Conservation (phyloP, 1,140 invertebrate genomes). For the Telenomus remus region DNA sequence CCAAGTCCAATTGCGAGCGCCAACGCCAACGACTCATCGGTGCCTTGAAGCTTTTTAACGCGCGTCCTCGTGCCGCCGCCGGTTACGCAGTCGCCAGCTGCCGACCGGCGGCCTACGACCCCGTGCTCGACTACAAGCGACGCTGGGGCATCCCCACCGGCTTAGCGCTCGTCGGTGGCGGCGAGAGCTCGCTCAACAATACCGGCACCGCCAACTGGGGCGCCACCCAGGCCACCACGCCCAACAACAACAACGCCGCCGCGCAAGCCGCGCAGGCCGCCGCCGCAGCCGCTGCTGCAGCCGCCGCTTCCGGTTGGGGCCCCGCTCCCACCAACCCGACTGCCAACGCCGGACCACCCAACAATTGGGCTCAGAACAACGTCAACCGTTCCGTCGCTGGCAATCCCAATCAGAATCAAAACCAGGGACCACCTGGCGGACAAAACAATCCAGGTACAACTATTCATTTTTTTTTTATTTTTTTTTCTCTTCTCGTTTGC, state of each 20-base stretch:
- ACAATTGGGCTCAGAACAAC: conserved; percentile 68
- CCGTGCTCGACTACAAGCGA: conserved; percentile 64
- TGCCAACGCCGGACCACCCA: conserved; percentile 65
- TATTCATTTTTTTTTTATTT: not conserved
- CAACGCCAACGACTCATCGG: conserved; percentile 64
- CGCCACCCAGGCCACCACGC: conserved; percentile 79
- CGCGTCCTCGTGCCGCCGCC: conserved; percentile 9
- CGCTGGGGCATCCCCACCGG: conserved; percentile 78
- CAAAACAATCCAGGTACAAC: conserved; percentile 67
- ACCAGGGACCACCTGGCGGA: conserved; percentile 67
- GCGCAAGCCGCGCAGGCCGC: conserved; percentile 81
- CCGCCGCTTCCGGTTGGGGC: conserved; percentile 70
- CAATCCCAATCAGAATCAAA: conserved; percentile 72
- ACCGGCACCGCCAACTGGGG: conserved; percentile 83
- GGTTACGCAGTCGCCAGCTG: conserved; percentile 3
- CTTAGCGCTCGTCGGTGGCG: conserved; percentile 83
- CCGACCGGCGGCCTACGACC: conserved; percentile 30
- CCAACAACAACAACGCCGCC: conserved; percentile 78
- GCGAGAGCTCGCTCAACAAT: conserved; percentile 85
- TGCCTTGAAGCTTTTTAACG: conserved; percentile 61
- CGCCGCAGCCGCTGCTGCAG: conserved; percentile 70
- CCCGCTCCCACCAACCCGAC: conserved; percentile 77
- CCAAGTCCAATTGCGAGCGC: conserved; percentile 43
- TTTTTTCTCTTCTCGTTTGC: no score
- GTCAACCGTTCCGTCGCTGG: conserved; percentile 68